Percentiles rank a stretch among this genome's conserved stretches.
Evolutionary conservation across 2,113 vertebrate genomes (phyloP).

Genomic region (Corapipo altera): DNA sequence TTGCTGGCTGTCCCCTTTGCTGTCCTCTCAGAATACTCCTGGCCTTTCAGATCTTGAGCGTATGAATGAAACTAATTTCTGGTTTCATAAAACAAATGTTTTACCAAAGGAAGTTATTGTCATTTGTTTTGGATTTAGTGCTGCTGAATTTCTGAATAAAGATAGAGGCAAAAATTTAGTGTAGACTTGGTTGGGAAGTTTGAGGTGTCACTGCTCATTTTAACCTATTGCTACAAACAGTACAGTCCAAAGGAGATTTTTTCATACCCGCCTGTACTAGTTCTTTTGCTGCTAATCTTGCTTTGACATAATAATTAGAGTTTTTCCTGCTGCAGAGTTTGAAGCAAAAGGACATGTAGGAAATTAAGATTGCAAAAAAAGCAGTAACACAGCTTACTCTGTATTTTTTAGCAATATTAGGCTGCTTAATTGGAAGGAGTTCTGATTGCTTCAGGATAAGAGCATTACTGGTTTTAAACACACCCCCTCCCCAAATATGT

Average conservation of each 20-base stretch:
- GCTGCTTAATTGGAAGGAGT: neutral
- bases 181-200: neutral
- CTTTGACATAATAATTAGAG: slow-evolving; percentile 34
- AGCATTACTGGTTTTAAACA: neutral
- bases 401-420: neutral
- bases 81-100: neutral
- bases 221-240: neutral
- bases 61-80: neutral
- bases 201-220: neutral
- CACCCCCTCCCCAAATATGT: neutral
- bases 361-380: neutral
- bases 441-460: slow-evolving; percentile 4
- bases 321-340: slow-evolving; percentile 9
- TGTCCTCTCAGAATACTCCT: neutral
- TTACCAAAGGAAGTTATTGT: neutral
- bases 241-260: neutral
- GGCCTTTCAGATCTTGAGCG: neutral
- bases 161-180: neutral
- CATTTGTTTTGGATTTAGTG: neutral
- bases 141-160: neutral
- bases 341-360: slow-evolving; percentile 1
- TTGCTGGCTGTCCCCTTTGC: neutral
- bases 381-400: neutral
- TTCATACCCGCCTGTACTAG: neutral
- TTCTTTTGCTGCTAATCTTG: slow-evolving; percentile 28